Evolutionary conservation across 2,113 vertebrate genomes (phyloP).

Genomic region (Scartelaos histophorus): DNA sequence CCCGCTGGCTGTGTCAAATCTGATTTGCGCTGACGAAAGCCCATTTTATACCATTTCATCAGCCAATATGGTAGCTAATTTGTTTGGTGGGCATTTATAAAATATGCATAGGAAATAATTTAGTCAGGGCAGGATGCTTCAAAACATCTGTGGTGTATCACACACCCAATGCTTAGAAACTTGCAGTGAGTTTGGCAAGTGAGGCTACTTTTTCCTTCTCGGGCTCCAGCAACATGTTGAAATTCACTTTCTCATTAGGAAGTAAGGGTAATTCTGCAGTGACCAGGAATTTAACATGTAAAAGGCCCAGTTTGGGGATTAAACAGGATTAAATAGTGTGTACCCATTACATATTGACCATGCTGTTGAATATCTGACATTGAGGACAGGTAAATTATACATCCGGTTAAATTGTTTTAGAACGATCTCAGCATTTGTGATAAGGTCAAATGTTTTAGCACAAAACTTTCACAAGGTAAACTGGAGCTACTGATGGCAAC

Average conservation of each 20-base stretch:
- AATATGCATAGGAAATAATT: conserved; percentile 47
- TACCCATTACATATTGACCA: not conserved
- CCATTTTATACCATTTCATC: conserved; percentile 49
- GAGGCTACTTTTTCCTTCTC: not conserved
- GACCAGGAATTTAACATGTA: not conserved
- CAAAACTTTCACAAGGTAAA: not conserved
- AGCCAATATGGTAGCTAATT: conserved; percentile 45
- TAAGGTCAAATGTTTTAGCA: not conserved
- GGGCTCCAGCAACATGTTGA: not conserved
- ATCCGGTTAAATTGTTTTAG: not conserved
- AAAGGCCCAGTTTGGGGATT: not conserved
- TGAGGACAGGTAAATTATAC: not conserved
- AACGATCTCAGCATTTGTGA: not conserved
- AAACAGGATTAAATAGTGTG: not conserved
- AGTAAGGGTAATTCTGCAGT: not conserved
- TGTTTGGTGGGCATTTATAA: conserved; percentile 46
- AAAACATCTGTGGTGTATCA: conserved; percentile 46
- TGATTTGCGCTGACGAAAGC: conserved; percentile 46
- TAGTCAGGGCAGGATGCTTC: conserved; percentile 36
- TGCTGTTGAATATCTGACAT: not conserved
- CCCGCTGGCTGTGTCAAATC: conserved; percentile 50
- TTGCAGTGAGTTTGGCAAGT: not conserved
- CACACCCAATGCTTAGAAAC: conserved; percentile 16
- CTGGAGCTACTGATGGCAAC: not conserved
- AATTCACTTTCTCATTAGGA: not conserved